Evolutionary conservation across 92 coral and sea anemone genomes (phyloP), one percentile per base, ranked within the genome.

Genomic region (Paramuricea clavata): DNA sequence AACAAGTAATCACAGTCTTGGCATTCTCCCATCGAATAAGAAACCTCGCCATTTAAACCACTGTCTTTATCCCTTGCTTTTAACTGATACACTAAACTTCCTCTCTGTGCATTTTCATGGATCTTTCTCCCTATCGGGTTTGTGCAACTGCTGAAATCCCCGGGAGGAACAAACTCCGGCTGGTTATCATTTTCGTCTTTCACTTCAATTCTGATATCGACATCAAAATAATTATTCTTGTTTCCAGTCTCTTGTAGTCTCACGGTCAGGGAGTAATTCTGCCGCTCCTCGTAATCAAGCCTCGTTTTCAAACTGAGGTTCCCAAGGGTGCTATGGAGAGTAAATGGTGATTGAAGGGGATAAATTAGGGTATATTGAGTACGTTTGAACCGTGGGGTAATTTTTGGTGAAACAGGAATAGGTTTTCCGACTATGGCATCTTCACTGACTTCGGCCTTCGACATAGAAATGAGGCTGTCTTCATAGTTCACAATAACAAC

Each of bases 161-260:
- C 97, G n/a, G 89, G 60, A 31, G 83, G 44, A 44, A 78, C 78
- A 81, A 97, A 97, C 34, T 17, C 64, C 22, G 99, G 99, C 16
- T 72, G 76, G 50, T 97, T 97, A 71, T 97, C 99, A 76, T 97
- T 97, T 3, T 92, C 93, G 71, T 97, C 99, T 32, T 49, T 33
- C 10, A 97, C 93, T 0, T 87, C 75, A 26, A 97, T 62, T 54
- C 75, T 54, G 0, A 97, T 89, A 61, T 93, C 93, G 13, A 97
- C 88, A 85, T 94, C 95, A 39, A 89, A 56, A 80, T 92, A 96
- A 19, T 96, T 94, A 25, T 49, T 82, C 21, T 83, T 41, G n/a
- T 90, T 73, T 17, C 69, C 77, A 9, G 79, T 32, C 73, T 94
- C 91, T 70, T 90, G 87, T 27, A 89, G 90, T 49, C 95, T 91